phyloP scores from a whole-genome alignment of 1,140 invertebrate genomes.

The Paraescarpia echinospica region DNA sequence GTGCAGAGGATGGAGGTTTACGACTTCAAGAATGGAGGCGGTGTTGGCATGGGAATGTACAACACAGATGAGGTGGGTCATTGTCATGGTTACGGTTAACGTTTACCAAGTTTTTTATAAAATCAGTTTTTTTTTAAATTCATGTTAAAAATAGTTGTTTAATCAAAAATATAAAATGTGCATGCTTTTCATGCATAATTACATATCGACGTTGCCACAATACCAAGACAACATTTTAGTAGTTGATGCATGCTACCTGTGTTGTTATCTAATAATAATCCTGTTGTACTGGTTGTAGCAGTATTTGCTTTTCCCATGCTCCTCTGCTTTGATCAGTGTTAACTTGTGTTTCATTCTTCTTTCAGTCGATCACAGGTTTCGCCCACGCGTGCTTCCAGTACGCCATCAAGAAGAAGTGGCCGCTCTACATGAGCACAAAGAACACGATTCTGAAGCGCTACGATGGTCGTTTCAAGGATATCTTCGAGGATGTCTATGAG shows the following conservation, averaged over 20 bases:
- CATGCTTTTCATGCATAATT: no score
- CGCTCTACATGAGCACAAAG: conserved; percentile 96
- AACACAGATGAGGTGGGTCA: conserved; percentile 81
- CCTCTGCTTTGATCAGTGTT: not conserved
- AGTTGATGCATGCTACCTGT: no score
- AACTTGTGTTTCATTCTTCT: conserved; percentile 23
- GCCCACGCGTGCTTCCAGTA: conserved; percentile 94
- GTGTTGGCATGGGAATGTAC: conserved; percentile 92
- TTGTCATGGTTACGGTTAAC: not conserved
- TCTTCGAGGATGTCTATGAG: conserved; percentile 97
- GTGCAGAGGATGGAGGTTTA: conserved; percentile 62
- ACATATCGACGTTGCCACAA: no score
- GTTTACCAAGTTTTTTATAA: not conserved
- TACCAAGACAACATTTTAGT: no score
- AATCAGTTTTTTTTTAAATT: no score
- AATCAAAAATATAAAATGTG: no score
- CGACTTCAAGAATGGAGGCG: conserved; percentile 82
- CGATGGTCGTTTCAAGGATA: conserved; percentile 98
- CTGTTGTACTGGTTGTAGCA: not conserved
- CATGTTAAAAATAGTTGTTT: no score
- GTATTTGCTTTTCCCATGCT: no score
- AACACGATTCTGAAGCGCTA: conserved; percentile 99
- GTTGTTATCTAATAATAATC: no score
- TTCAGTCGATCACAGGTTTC: conserved; percentile 78
- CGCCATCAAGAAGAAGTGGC: conserved; percentile 83